phyloP scores from a whole-genome alignment of 2,797 vertebrate species.

The Prionace glauca region DNA sequence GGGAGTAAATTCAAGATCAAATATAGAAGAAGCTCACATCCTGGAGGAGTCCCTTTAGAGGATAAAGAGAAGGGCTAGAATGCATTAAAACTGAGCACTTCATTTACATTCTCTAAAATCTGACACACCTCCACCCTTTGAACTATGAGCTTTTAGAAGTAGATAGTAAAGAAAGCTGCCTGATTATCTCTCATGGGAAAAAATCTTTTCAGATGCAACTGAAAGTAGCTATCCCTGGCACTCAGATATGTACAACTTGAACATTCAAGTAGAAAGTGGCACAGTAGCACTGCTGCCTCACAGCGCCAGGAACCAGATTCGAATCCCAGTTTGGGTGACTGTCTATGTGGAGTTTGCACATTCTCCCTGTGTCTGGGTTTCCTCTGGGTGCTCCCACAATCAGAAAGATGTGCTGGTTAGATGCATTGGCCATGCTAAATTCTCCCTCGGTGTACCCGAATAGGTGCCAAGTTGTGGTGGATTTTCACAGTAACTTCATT shows the following conservation, averaged over 20 bases:
- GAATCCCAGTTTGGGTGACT: too few relatives aligned
- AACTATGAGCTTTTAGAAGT: not conserved
- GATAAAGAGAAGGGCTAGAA: not conserved
- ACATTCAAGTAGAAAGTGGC: not conserved
- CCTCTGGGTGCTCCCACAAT: too few relatives aligned
- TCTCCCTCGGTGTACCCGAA: too few relatives aligned
- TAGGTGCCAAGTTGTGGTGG: too few relatives aligned
- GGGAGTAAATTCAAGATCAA: not conserved
- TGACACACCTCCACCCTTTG: not conserved
- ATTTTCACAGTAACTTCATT: too few relatives aligned
- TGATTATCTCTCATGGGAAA: not conserved
- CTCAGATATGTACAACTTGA: not conserved
- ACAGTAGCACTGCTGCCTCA: too few relatives aligned
- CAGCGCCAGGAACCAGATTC: too few relatives aligned
- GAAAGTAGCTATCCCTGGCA: not conserved
- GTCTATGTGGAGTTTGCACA: too few relatives aligned
- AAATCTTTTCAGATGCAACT: not conserved
- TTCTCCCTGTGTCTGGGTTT: too few relatives aligned
- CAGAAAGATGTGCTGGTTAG: too few relatives aligned
- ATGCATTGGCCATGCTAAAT: too few relatives aligned
- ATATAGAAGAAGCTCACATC: not conserved
- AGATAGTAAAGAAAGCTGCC: not conserved
- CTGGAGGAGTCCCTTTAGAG: not conserved
- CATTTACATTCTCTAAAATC: not conserved
- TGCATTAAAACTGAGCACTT: not conserved